Base-by-base conservation (phyloP, 2,113 vertebrate genomes). In the Calidris pugnax region DNA sequence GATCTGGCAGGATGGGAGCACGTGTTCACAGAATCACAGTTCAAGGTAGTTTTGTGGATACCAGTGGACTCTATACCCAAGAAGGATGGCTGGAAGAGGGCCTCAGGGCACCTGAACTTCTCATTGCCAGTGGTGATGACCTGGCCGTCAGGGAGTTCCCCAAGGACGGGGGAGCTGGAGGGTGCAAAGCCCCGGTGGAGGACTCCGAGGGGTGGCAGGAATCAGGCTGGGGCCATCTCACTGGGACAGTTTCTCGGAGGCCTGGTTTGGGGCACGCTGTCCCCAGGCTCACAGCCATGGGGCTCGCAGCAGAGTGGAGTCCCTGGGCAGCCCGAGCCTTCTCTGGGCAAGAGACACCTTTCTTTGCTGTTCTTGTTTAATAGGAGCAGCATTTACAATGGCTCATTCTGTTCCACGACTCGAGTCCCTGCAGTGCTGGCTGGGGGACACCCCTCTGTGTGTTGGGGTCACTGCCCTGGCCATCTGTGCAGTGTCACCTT, bases 41-140 rank as follows among this genome's bases (percentile, higher is more conserved):
- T 47, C 20, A 47, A 21, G 47, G 47, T 47, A 21, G 47, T 47
- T 22, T 47, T 11, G 47, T 47, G 47, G 47, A 47, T 47, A 47
- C 47, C 47, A 47, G 20, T 11, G 47, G 47, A 47, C 47, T 47
- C 47, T 20, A 47, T 97, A 99, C 99, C 99, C 88, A 99, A 98
- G 98, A 99, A 99, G 85, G 99, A 99, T 62, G 99, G 99, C 98
- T 99, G 99, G 99, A 99, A 99, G 92, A 99, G 99, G 11, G 99
- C 99, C 98, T 99, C 99, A 0, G 99, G 99, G 98, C 99, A 99
- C 97, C 99, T 99, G 99, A 99, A 99, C 96, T 99, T 98, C 98
- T 99, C 99, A 9, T 99, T 99, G 97, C 99, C 99, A 18, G 99
- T 99, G 97, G 99, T 99, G 98, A 99, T 99, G 96, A 99, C 99